Percentiles rank a stretch among this genome's conserved stretches.
Conservation (phyloP, 2,888 invertebrate species). For the Seira ritae region DNA sequence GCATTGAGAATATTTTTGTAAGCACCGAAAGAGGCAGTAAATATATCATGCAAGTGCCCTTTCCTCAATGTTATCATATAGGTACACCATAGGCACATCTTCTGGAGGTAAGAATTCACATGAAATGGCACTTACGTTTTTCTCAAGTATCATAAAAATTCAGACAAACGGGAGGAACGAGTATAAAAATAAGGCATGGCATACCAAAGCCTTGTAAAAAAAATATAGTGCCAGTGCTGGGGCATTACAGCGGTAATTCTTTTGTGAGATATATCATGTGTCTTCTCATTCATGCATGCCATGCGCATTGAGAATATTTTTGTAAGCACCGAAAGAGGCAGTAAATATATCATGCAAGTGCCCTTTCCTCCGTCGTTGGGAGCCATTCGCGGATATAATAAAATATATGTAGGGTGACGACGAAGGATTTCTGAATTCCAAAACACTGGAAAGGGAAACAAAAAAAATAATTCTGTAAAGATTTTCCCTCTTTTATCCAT, state of each 20-base stretch:
- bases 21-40: constrained; percentile 46
- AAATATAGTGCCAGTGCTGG: not conserved
- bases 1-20: constrained; percentile 44
- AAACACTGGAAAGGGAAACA: not conserved
- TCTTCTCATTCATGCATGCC: constrained; percentile 31
- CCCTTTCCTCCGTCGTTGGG: constrained; percentile 44
- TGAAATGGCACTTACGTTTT: not conserved
- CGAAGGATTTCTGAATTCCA: constrained; percentile 46
- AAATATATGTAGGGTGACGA: constrained; percentile 48
- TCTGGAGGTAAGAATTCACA: not conserved
- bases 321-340: constrained; percentile 45
- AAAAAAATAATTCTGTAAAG: constrained; percentile 32
- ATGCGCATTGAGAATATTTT: constrained; percentile 44
- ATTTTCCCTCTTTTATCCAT: constrained; percentile 19
- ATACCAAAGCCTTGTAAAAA: not conserved
- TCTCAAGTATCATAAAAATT: not conserved
- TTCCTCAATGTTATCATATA: no score
- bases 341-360: constrained; percentile 53
- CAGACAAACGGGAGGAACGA: not conserved
- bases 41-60: constrained; percentile 52
- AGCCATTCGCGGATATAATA: constrained; percentile 56
- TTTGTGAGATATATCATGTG: constrained; percentile 28
- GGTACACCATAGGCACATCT: no score
- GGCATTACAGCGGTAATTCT: constrained; percentile 22
- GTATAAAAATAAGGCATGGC: not conserved